Evolutionary conservation across 2,113 vertebrate species (phyloP), one percentile per base, ranked within the genome.

Genomic region (Pontoporia blainvillei): DNA sequence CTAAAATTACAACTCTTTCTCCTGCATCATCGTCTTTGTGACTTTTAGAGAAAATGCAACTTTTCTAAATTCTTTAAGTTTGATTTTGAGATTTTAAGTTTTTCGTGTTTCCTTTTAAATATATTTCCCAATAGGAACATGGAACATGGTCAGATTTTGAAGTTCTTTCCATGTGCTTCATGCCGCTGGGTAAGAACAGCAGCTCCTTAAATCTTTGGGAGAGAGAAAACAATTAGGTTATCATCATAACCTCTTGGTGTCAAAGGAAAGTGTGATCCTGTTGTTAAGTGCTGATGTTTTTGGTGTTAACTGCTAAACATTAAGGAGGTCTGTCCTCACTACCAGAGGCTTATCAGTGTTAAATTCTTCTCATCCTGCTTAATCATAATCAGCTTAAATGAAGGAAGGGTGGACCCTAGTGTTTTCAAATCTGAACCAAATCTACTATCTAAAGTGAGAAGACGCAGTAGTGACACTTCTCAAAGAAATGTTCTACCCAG

Each of bases 211-310:
- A 69, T 85, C 15, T 78, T 96, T 95, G 75, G 86, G 91, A 39
- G 11, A 85, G 96, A 97, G 96, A 41, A 59, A 49, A 71, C 84
- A 96, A 91, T 79, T 96, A 95, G 71, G 11, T 73, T 97, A 96
- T 94, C 95, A 81, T 73, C 62, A 20, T 81, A 86, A 95, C 36
- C n/a, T 96, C 49, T 94, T 84, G 84, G 75, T 97, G 96, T 94
- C 91, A 93, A 81, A 64, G 12, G n/a, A 85, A 94, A 17, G 11
- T 95, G 94, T 86, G 64, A 46, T 86, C 54, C 69, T 31, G 27
- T 64, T 84, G 57, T 84, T 98, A 97, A 98, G 97, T 95, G 95
- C 94, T 97, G 14, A 18, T 89, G 59, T 39, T 49, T 98, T 96
- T 97, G 73, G 69, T 90, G 54, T 95, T 72, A 73, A 69, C 21